phyloP scores from a whole-genome alignment of 2,113 vertebrate species.

The Anarrhichthys ocellatus region DNA sequence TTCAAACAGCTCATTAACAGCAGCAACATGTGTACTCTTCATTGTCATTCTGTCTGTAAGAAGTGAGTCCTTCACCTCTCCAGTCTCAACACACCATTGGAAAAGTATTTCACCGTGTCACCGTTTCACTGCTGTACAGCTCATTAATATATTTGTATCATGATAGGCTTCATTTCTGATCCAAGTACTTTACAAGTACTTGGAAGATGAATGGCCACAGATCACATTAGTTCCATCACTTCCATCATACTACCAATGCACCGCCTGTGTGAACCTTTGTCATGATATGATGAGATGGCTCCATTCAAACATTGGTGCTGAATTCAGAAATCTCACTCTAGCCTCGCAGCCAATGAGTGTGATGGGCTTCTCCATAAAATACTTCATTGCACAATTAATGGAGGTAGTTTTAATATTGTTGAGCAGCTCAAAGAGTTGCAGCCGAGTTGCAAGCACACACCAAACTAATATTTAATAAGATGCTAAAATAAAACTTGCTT shows the following conservation, averaged over 20 bases:
- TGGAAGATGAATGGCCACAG: slow-evolving; percentile 37
- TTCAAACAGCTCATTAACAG: background rate
- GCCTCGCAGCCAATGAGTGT: background rate
- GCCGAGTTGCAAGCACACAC: background rate
- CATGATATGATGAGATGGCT: slow-evolving; percentile 21
- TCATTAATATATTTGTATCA: slow-evolving; percentile 54
- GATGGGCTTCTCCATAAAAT: background rate
- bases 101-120: slow-evolving; percentile 39
- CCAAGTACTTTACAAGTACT: slow-evolving; percentile 31
- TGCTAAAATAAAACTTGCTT: slow-evolving; percentile 33
- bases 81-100: slow-evolving; percentile 56
- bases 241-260: slow-evolving; percentile 13
- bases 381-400: background rate
- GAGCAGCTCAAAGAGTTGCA: background rate
- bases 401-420: background rate
- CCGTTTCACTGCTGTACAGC: slow-evolving; percentile 42
- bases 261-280: slow-evolving; percentile 12
- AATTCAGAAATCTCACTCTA: background rate
- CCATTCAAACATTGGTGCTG: slow-evolving; percentile 9
- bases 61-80: slow-evolving; percentile 46
- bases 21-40: background rate
- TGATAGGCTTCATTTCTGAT: slow-evolving; percentile 58
- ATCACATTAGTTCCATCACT: slow-evolving; percentile 54
- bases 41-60: background rate
- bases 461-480: slow-evolving; percentile 48